phyloP scores from a whole-genome alignment of 2,888 invertebrate genomes.

The Chaitophorus viminalis region DNA sequence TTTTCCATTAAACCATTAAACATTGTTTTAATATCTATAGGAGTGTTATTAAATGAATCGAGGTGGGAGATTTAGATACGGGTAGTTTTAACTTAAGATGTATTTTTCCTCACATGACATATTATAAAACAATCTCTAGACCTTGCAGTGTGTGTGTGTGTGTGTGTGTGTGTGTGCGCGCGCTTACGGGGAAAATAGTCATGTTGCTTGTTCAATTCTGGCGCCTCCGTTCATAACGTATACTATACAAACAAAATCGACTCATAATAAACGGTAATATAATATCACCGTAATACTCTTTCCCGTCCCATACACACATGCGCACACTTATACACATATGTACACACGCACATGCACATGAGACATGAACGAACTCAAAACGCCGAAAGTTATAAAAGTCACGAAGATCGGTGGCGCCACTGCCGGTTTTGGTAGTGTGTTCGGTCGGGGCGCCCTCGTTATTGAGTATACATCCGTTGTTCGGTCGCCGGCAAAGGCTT shows the following conservation, averaged over 20 bases:
- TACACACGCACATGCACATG: not conserved
- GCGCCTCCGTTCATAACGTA: not conserved
- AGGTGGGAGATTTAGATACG: not conserved
- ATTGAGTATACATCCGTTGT: not conserved
- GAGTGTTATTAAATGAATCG: not conserved
- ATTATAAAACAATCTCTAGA: not conserved
- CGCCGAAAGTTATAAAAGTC: constrained; percentile 26
- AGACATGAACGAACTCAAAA: not conserved
- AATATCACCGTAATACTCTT: not conserved
- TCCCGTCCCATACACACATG: not conserved
- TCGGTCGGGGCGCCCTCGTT: not conserved
- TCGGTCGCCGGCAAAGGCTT: not conserved
- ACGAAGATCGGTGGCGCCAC: not conserved
- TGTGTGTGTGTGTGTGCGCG: not conserved
- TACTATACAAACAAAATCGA: not conserved
- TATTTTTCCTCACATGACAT: not conserved
- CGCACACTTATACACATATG: not conserved
- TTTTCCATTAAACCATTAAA: too few species aligned
- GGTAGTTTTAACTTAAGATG: too few species aligned
- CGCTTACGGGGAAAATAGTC: not conserved
- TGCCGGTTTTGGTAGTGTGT: not conserved
- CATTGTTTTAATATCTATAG: too few species aligned
- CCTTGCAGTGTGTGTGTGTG: not conserved
- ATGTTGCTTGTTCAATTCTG: not conserved
- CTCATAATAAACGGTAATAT: not conserved